Evolutionary conservation across 2,113 vertebrate genomes (phyloP), one percentile per base, ranked within the genome.

Genomic region (Tachuris rubrigastra): DNA sequence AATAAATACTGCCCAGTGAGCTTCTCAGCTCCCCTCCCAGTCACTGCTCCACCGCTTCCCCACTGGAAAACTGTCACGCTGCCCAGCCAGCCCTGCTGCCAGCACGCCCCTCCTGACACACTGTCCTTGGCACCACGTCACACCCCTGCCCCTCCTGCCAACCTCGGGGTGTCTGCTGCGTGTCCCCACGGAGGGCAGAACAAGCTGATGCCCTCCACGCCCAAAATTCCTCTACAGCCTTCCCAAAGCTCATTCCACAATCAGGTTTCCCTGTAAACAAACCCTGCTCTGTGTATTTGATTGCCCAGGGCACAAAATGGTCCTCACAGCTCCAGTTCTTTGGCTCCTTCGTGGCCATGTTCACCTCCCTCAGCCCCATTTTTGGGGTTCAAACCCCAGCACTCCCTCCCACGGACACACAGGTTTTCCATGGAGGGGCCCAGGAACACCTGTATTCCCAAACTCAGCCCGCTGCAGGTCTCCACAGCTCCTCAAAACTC

Each of bases 341-440:
- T 16, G n/a, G 8, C 10, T 44, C 47, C 20, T 16, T 30, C 37
- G 2, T 2, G 16, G 9, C 31, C 52, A 30, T 0, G 0, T 24
- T 46, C 47, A n/a, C 12, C 37, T 28, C 10, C 1, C 6, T 8
- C 56, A 19, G 12, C 5, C 52, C 35, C 1, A 0, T 6, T 76
- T 31, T 7, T 4, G 17, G 55, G 14, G 14, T 23, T 76, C 47
- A 62, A 76, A 62, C 13, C 55, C 12, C 1, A 15, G 20, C 35
- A 5, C 1, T 12, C 24, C 9, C 31, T 14, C 28, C 20, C 49
- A 20, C 49, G 31, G 14, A 28, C 2, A 41, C 22, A 7, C 13
- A 8, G 16, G 0, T 17, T 39, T 73, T 3, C 42, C 46, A 14
- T 1, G 13, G 8, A 37, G 20, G 3, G 4, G 7, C 10, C 52